phyloP scores from a whole-genome alignment of 2,797 vertebrate genomes.

The Cichlasoma orientale region DNA sequence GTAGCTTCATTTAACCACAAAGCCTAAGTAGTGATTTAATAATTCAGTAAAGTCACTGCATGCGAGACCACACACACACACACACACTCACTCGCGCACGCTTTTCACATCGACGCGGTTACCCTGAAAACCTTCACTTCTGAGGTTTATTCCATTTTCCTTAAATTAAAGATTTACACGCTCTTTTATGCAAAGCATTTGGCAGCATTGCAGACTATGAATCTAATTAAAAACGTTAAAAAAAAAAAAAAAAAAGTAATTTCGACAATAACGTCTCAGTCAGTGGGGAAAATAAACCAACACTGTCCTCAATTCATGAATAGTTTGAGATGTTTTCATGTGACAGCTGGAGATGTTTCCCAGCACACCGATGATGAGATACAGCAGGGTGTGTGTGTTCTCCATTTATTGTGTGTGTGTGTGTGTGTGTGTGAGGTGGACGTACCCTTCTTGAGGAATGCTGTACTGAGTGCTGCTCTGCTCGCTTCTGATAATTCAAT shows the following conservation, averaged over 20 bases:
- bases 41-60: constrained; percentile 50
- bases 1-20: constrained; percentile 56
- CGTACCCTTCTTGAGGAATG: constrained; percentile 5
- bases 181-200: constrained; percentile 1
- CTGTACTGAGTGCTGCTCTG: constrained; percentile 23
- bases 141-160: constrained; percentile 28
- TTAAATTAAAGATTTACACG: constrained; percentile 52
- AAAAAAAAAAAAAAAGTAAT: not conserved
- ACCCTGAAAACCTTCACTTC: constrained; percentile 18
- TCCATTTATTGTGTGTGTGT: not conserved
- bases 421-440: not conserved
- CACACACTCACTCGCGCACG: constrained; percentile 8
- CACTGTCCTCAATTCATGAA: not conserved
- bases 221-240: constrained; percentile 13
- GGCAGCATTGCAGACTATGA: constrained; percentile 3
- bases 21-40: constrained; percentile 57
- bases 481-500: constrained; percentile 42
- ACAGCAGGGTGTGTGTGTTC: not conserved
- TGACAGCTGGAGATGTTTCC: constrained; percentile 11
- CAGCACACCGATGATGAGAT: not conserved
- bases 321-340: constrained; percentile 14
- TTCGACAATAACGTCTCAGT: constrained; percentile 14
- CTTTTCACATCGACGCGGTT: constrained; percentile 12
- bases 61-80: constrained; percentile 13
- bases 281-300: not conserved